Percentiles rank a stretch among this genome's conserved stretches.
Conservation (phyloP, 2,888 invertebrate species). For the Zaprionus bogoriensis region DNA sequence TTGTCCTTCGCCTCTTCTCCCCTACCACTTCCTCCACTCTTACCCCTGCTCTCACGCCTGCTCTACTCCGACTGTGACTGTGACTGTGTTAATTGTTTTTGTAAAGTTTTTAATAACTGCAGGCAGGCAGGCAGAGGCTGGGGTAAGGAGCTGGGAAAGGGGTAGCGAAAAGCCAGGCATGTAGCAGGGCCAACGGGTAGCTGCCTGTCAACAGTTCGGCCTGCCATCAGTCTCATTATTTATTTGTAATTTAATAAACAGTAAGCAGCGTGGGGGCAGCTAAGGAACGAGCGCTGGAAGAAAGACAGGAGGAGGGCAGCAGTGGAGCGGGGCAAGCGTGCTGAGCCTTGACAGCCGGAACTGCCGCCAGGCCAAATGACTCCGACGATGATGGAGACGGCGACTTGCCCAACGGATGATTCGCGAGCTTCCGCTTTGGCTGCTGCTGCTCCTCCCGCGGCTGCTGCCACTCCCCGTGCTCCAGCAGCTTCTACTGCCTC, state of each 20-base stretch:
- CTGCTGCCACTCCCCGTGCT: conserved; percentile 6
- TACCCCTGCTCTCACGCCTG: background rate
- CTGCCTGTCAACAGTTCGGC: conserved; percentile 57
- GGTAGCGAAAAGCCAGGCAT: too few relatives aligned
- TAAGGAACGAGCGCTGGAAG: too few relatives aligned
- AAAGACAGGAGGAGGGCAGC: conserved; percentile 1
- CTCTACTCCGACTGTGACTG: conserved; percentile 12
- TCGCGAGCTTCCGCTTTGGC: background rate
- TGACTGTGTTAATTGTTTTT: conserved; percentile 75
- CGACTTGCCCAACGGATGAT: too few relatives aligned
- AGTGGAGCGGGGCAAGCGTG: background rate
- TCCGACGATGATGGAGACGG: background rate
- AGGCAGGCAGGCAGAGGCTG: conserved; percentile 40
- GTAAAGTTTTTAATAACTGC: conserved; percentile 76
- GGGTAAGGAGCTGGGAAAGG: too few relatives aligned
- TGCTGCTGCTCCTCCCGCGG: conserved; percentile 35
- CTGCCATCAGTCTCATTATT: conserved; percentile 78
- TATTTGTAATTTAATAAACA: conserved; percentile 76
- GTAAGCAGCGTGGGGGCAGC: too few relatives aligned
- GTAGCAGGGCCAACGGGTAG: conserved; percentile 1
- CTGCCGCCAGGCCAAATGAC: conserved; percentile 31
- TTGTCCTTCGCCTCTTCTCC: background rate
- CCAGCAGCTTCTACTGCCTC: background rate
- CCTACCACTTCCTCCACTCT: background rate
- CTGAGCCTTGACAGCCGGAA: conserved; percentile 22